Evolutionary conservation across 2,797 vertebrate genomes (phyloP), one percentile per base, ranked within the genome.

Genomic region (Arrhamphus sclerolepis): DNA sequence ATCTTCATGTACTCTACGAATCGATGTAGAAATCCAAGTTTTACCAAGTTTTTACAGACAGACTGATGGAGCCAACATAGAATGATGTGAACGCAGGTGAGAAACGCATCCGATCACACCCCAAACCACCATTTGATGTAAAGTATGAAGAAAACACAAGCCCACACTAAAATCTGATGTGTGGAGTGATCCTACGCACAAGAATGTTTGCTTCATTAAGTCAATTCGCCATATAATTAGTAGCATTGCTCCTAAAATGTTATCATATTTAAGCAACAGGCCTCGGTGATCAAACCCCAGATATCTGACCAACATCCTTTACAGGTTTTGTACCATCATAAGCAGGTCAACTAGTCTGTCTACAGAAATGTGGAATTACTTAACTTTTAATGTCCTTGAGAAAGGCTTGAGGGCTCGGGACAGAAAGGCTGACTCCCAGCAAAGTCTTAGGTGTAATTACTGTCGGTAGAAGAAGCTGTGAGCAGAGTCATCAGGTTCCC

Each of bases 11-110:
- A 66, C 5, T 51, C 56, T 76, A 16, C 39, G 64, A 79, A 85
- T 89, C 85, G 59, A 88, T 87, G 78, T 14, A 55, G 38, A 46
- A 48, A 41, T 43, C 61, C 13, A 47, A 22, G 49, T 71, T 70
- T 18, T 38, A 53, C 56, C 58, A 46, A 46, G 29, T 13, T 48
- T 17, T n/a, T n/a, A n/a, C 29, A 42, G 42, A 21, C 46, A 34
- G 24, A 51, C 49, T 52, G 47, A 28, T 40, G 62, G 13, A 34
- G 66, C 51, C 47, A 44, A 44, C 39, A 51, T 24, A 51, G 46
- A 46, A 42, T 28, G 34, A 38, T 38, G 41, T 38, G 49, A 39
- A 38, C 29, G 42, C 11, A 21, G 13, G 20, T 21, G 29, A 46
- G 50, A 41, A 2, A 16, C 5, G 2, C 13, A 38, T 38, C 13